Evolutionary conservation across 2,888 invertebrate genomes (phyloP).

Genomic region (Drosophila mettleri): DNA sequence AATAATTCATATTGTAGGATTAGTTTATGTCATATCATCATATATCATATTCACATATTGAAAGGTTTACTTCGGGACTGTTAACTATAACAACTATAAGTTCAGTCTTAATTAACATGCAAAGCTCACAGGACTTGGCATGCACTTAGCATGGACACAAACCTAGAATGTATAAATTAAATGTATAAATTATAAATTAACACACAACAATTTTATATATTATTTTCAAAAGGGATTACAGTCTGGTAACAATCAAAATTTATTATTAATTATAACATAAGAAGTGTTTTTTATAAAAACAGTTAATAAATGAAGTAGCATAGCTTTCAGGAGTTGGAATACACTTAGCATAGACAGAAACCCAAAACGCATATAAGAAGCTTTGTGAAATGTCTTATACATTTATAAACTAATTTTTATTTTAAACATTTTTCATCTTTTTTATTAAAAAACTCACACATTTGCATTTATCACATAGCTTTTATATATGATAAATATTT

Average conservation of each 20-base stretch:
- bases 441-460: constrained; percentile 60
- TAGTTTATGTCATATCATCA: no score
- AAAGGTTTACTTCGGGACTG: not conserved
- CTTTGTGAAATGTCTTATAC: constrained; percentile 5
- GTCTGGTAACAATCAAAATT: not conserved
- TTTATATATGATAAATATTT: constrained; percentile 54
- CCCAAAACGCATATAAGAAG: not conserved
- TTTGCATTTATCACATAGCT: constrained; percentile 72
- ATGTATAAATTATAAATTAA: not conserved
- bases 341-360: constrained; percentile 20
- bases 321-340: not conserved
- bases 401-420: constrained; percentile 52
- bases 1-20: no score
- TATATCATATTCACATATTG: not conserved
- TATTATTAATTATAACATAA: not conserved
- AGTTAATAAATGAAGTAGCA: not conserved
- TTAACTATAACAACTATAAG: not conserved
- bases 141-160: not conserved
- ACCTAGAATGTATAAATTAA: not conserved
- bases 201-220: not conserved
- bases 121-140: constrained; percentile 19
- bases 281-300: not conserved
- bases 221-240: no score
- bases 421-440: constrained; percentile 24
- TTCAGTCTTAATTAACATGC: not conserved